phyloP scores from a whole-genome alignment of 2,113 vertebrate genomes.

The Zosterops borbonicus region DNA sequence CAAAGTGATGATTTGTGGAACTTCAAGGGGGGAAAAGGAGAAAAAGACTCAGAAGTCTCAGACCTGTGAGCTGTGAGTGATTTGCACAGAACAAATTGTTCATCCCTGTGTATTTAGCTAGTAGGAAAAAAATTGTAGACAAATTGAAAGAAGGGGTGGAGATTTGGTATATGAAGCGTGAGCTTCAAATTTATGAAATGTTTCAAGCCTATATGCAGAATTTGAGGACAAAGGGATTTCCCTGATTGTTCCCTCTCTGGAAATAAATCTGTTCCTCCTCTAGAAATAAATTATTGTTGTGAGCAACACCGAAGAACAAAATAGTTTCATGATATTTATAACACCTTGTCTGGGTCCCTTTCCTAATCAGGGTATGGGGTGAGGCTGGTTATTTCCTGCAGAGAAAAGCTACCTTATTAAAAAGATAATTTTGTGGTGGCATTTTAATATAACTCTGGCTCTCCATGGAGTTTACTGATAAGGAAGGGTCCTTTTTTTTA shows the following conservation, averaged over 20 bases:
- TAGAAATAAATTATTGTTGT: conserved; percentile 12
- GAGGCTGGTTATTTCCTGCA: background rate
- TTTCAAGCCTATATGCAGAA: background rate
- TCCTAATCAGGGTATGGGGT: background rate
- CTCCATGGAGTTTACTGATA: background rate
- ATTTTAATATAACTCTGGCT: background rate
- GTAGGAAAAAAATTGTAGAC: background rate
- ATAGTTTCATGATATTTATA: background rate
- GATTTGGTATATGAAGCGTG: background rate
- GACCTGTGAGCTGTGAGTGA: background rate
- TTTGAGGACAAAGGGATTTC: conserved; percentile 28
- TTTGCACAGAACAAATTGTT: background rate
- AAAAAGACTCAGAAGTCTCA: background rate
- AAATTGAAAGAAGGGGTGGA: background rate
- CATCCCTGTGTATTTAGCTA: background rate
- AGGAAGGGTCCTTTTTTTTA: background rate
- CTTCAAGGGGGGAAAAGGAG: background rate
- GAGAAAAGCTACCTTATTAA: background rate
- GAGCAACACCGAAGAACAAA: background rate
- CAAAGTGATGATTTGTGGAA: conserved; percentile 15
- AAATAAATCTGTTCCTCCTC: background rate
- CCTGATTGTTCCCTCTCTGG: background rate
- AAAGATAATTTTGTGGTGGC: background rate
- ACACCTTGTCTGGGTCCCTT: background rate
- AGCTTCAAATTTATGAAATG: background rate